phyloP scores from a whole-genome alignment of 1,140 invertebrate genomes.

The Drosophila murphyi region DNA sequence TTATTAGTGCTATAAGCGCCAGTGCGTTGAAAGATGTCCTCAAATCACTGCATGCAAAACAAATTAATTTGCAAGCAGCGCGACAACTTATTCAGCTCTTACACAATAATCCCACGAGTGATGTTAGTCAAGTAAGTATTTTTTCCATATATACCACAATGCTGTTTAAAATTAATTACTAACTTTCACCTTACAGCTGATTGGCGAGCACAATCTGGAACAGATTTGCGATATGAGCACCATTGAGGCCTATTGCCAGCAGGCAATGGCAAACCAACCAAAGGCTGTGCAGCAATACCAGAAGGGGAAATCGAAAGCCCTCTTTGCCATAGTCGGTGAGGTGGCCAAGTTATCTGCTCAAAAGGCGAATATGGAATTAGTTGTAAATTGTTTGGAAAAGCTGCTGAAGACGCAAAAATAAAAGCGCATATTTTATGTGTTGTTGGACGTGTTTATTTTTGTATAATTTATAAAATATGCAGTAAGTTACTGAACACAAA shows the following conservation, averaged over 20 bases:
- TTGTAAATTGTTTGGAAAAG: conserved; percentile 87
- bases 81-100: conserved; percentile 68
- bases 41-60: conserved; percentile 86
- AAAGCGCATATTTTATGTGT: conserved; percentile 27
- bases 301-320: conserved; percentile 89
- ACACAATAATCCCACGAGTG: conserved; percentile 83
- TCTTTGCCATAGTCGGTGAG: conserved; percentile 87
- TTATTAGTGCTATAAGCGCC: conserved; percentile 68
- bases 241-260: conserved; percentile 87
- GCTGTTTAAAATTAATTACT: background rate
- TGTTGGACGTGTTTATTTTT: conserved; percentile 52
- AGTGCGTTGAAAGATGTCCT: conserved; percentile 87
- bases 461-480: conserved; percentile 60
- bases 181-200: conserved; percentile 85
- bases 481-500: conserved; percentile 46
- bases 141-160: background rate
- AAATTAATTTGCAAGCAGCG: conserved; percentile 87
- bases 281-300: conserved; percentile 88
- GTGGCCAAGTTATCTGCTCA: conserved; percentile 86
- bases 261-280: conserved; percentile 88
- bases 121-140: conserved; percentile 83
- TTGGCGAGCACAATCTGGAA: conserved; percentile 87
- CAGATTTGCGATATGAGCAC: conserved; percentile 87
- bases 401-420: conserved; percentile 48
- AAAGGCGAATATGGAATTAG: conserved; percentile 88